Conservation (phyloP, 2,113 vertebrate genomes). For the Phalacrocorax carbo region DNA sequence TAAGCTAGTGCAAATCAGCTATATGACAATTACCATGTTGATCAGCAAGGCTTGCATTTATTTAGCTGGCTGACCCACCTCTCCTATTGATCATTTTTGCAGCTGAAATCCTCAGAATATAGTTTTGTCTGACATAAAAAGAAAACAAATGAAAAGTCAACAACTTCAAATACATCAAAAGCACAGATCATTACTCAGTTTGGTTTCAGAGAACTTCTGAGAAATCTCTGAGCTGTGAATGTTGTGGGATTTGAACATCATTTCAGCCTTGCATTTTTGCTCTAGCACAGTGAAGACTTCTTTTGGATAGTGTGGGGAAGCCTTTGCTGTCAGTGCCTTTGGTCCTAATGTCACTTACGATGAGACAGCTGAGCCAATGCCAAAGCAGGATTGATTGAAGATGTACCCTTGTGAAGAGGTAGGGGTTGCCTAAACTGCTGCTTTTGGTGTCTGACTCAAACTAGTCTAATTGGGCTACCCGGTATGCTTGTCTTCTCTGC, state of each 20-base stretch:
- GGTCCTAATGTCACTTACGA: background rate
- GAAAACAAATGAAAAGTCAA: background rate
- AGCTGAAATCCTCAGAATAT: background rate
- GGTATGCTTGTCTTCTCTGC: background rate
- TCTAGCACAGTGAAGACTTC: background rate
- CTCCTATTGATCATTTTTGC: slow-evolving; percentile 52
- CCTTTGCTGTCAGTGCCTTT: background rate
- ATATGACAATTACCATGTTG: background rate
- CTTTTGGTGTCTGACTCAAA: background rate
- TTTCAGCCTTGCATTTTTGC: background rate
- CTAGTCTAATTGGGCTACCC: background rate
- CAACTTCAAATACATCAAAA: background rate
- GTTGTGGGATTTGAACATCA: background rate
- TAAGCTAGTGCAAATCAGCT: background rate
- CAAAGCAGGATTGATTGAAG: slow-evolving; percentile 2
- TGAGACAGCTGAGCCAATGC: background rate
- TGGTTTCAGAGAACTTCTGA: background rate
- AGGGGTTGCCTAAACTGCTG: background rate
- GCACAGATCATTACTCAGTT: background rate
- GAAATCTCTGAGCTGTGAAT: background rate
- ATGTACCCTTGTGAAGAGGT: background rate
- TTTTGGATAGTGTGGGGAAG: background rate
- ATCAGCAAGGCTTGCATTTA: slow-evolving; percentile 36
- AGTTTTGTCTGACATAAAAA: background rate
- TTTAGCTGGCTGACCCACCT: slow-evolving; percentile 45